Evolutionary conservation across 2,113 vertebrate species (phyloP).

Genomic region (Zosterops pallidus): DNA sequence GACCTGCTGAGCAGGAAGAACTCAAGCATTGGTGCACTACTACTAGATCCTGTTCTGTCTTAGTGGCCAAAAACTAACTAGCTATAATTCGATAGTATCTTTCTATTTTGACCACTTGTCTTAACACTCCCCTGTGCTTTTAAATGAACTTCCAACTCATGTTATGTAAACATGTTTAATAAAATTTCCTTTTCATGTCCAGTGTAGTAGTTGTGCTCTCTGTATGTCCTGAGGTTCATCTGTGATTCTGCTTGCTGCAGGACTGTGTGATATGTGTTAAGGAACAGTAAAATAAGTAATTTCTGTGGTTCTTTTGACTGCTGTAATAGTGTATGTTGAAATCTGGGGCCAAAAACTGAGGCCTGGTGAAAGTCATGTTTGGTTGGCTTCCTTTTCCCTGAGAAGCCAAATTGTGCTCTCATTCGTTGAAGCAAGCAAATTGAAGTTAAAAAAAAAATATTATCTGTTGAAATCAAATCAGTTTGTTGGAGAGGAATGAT

Average conservation of each 20-base stretch:
- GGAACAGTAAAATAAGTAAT: constrained; percentile 43
- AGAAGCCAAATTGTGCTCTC: constrained; percentile 64
- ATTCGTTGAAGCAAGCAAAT: background rate
- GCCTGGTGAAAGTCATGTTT: constrained; percentile 35
- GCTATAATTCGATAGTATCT: constrained; percentile 83
- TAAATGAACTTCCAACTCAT: constrained; percentile 83
- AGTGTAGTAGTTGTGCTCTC: constrained; percentile 80
- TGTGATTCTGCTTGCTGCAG: constrained; percentile 20
- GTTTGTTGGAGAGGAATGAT: background rate
- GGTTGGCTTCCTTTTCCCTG: background rate
- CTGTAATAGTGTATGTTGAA: constrained; percentile 53
- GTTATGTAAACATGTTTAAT: constrained; percentile 91
- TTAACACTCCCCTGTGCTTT: constrained; percentile 89
- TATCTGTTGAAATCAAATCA: background rate
- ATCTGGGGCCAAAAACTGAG: background rate
- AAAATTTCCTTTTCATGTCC: constrained; percentile 89
- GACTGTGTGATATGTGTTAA: constrained; percentile 50
- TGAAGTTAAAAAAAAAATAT: background rate
- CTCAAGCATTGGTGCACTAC: constrained; percentile 83
- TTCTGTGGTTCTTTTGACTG: constrained; percentile 20
- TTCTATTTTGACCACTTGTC: constrained; percentile 84
- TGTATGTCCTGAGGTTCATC: constrained; percentile 62
- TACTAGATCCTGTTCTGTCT: constrained; percentile 83
- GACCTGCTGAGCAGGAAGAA: constrained; percentile 87
- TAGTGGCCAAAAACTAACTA: constrained; percentile 81